Base-by-base conservation (phyloP, 2,888 invertebrate species). In the Capitulum mitella region DNA sequence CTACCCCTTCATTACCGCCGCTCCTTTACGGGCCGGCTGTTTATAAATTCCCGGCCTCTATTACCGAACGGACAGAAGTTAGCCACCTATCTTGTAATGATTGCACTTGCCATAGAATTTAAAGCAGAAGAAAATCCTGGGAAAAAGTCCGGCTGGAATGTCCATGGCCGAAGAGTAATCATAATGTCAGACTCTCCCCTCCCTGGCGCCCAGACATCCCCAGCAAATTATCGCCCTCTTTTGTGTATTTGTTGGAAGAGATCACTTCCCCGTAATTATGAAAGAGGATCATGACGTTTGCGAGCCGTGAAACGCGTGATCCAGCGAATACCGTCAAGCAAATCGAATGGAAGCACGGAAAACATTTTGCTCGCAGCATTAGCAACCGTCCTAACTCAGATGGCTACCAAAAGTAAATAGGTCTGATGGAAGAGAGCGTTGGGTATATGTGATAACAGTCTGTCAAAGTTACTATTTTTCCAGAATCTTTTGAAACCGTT, bases 61-160 rank as follows among this genome's bases (percentile, higher is more conserved):
- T 70, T 70, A 70, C 70, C 14, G 70, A 70, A 40, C 70, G 37
- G 70, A 70, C 70, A 70, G 10, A 70, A 70, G 70, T 70, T 70
- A n/a, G 37, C 37, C 70, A 40, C 37, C 40, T 37, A 22, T 70
- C 37, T 37, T 29, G 70, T 70, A 70, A 70, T 70, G 70, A 70
- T 70, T 70, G 70, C 70, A 70, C 34, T 40, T 70, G 70, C 70
- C 70, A 29, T 37, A 40, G 70, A 70, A 70, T 70, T 37, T 70
- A 70, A 37, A 40, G 70, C 40, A 40, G 70, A 70, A 40, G 70
- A 37, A 70, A 70, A 70, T 26, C 70, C 70, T 70, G 70, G 70
- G 70, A 70, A 70, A 37, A 37, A 40, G 26, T 40, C 22, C 40
- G 19, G 26, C 40, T 26, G 37, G 70, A 70, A 37, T 70, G 37